Evolutionary conservation across 2,113 vertebrate genomes (phyloP).

Genomic region (Campylorhamphus procurvoides): DNA sequence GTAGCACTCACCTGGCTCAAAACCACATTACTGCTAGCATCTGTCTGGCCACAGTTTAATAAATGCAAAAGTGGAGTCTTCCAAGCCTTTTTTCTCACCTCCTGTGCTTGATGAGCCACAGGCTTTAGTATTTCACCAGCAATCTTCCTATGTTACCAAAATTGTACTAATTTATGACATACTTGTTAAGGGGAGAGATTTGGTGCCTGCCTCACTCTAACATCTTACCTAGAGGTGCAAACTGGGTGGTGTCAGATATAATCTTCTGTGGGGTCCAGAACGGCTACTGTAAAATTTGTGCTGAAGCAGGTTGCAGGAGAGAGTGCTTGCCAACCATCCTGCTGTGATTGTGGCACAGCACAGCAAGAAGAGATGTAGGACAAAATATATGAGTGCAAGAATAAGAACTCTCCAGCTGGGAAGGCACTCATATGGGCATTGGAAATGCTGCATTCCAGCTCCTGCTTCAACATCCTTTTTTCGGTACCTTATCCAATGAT

Average conservation of each 20-base stretch:
- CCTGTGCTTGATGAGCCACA: background rate
- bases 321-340: background rate
- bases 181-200: background rate
- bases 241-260: background rate
- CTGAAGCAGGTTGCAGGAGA: background rate
- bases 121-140: background rate
- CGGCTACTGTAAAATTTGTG: background rate
- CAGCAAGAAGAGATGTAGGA: background rate
- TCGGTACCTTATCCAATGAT: background rate
- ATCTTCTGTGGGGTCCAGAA: background rate
- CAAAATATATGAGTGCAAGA: background rate
- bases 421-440: background rate
- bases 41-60: background rate
- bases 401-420: background rate
- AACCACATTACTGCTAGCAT: background rate
- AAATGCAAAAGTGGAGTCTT: background rate
- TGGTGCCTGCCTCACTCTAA: background rate
- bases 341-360: background rate
- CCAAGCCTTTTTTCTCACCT: background rate
- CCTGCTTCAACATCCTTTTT: background rate
- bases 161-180: background rate
- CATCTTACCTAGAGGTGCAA: background rate
- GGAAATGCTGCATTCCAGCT: background rate
- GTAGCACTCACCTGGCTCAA: background rate
- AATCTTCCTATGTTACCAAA: background rate